phyloP scores from a whole-genome alignment of 2,888 invertebrate species.

The Orchesella flavescens region DNA sequence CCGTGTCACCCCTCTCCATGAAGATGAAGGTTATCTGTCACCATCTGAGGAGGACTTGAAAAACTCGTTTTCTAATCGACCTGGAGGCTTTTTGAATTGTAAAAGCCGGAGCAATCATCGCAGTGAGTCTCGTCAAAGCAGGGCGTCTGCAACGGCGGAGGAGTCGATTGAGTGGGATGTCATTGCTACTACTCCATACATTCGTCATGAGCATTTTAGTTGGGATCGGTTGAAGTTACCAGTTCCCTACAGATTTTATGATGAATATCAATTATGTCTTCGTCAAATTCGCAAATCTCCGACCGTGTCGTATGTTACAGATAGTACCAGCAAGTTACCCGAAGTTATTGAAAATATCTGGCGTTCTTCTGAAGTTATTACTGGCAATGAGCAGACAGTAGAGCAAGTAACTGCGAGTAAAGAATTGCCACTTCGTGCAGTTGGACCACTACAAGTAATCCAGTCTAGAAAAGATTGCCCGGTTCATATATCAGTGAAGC shows the following conservation, averaged over 20 bases:
- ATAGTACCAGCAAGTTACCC: slow-evolving; percentile 7
- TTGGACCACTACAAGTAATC: not conserved
- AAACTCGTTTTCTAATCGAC: not conserved
- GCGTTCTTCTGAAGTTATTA: slow-evolving; percentile 9
- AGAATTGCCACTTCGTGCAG: not conserved
- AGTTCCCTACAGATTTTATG: slow-evolving; percentile 62
- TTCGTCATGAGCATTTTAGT: slow-evolving; percentile 53
- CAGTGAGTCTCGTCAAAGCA: not conserved
- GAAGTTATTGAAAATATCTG: slow-evolving; percentile 40
- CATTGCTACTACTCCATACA: slow-evolving; percentile 40
- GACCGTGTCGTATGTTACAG: slow-evolving; percentile 35
- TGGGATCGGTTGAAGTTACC: slow-evolving; percentile 66
- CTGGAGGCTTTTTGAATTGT: slow-evolving; percentile 37
- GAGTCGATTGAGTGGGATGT: slow-evolving; percentile 60
- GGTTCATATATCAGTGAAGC: slow-evolving; percentile 42
- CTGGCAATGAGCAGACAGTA: not conserved
- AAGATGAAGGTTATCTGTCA: slow-evolving; percentile 70
- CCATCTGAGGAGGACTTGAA: slow-evolving; percentile 64
- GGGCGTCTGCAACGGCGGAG: slow-evolving; percentile 8
- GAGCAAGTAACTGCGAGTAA: not conserved
- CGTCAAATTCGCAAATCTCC: slow-evolving; percentile 41
- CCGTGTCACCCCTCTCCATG: slow-evolving; percentile 53
- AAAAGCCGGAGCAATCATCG: not conserved
- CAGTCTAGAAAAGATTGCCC: slow-evolving; percentile 10
- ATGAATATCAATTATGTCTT: slow-evolving; percentile 42